Percentiles rank a stretch among this genome's conserved stretches.
Evolutionary conservation across 2,113 vertebrate genomes (phyloP).

Genomic region (Chauna torquata): DNA sequence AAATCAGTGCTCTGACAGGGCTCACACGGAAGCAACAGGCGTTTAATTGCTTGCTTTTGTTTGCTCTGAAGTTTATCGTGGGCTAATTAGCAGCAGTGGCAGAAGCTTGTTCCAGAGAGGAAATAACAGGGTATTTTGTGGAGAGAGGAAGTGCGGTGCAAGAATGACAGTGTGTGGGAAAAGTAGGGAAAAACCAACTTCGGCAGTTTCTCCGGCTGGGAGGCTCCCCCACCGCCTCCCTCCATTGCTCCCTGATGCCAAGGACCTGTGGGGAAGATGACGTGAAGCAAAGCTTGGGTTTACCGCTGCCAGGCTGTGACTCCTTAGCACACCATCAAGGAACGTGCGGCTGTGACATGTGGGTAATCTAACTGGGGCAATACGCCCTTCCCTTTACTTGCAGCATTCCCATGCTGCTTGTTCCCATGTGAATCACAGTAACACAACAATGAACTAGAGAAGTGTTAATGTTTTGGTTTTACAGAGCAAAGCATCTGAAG

Average conservation of each 20-base stretch:
- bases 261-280: not conserved
- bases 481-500: not conserved
- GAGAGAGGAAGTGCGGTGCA: accelerated
- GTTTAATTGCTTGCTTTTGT: conserved; percentile 32
- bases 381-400: not conserved
- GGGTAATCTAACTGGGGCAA: not conserved
- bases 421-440: accelerated
- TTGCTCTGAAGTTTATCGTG: not conserved
- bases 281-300: not conserved
- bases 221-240: not conserved
- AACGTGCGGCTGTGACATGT: accelerated
- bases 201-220: not conserved
- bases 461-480: not conserved
- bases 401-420: not conserved
- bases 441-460: not conserved
- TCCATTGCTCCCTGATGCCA: accelerated
- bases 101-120: not conserved
- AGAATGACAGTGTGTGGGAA: not conserved
- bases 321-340: not conserved
- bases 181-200: not conserved
- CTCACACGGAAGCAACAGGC: not conserved
- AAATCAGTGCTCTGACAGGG: not conserved
- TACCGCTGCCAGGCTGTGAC: not conserved
- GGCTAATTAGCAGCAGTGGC: conserved; percentile 43
- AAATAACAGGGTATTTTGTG: conserved; percentile 38